Conservation (phyloP, 2,888 invertebrate genomes). For the Frankliniella fusca region DNA sequence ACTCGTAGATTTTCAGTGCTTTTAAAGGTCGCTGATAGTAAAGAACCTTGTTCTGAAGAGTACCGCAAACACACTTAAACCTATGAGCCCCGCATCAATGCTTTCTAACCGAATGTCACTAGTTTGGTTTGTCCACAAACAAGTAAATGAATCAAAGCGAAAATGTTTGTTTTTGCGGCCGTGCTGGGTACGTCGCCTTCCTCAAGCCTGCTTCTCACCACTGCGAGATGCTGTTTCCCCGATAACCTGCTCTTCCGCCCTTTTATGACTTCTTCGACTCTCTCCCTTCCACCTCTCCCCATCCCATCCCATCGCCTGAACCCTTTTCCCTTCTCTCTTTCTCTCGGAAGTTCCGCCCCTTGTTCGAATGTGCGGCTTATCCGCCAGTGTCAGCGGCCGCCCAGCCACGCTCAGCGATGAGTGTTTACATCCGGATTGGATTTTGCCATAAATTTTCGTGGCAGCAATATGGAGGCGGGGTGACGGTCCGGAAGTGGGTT, state of each 20-base stretch:
- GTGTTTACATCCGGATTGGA: constrained; percentile 15
- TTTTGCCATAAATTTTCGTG: background rate
- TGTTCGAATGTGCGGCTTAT: background rate
- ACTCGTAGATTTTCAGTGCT: too few relatives aligned
- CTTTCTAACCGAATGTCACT: too few relatives aligned
- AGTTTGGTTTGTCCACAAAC: too few relatives aligned
- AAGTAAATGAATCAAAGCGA: too few relatives aligned
- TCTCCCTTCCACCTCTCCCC: background rate
- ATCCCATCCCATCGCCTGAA: background rate
- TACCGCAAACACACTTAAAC: too few relatives aligned
- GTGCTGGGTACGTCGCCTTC: too few relatives aligned
- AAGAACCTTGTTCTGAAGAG: too few relatives aligned
- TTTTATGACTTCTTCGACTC: background rate
- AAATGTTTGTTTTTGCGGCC: too few relatives aligned
- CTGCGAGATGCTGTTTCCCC: background rate
- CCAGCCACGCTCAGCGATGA: background rate
- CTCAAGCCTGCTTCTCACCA: background rate
- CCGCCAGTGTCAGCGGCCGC: background rate
- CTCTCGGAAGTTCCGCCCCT: background rate
- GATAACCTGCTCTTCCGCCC: constrained; percentile 6
- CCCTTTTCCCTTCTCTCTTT: background rate
- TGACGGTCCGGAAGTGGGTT: too few relatives aligned
- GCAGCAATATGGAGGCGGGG: background rate
- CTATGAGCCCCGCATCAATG: too few relatives aligned
- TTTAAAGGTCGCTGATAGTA: too few relatives aligned